Evolutionary conservation across 2,797 vertebrate species (phyloP).

Genomic region (Perodicticus potto): DNA sequence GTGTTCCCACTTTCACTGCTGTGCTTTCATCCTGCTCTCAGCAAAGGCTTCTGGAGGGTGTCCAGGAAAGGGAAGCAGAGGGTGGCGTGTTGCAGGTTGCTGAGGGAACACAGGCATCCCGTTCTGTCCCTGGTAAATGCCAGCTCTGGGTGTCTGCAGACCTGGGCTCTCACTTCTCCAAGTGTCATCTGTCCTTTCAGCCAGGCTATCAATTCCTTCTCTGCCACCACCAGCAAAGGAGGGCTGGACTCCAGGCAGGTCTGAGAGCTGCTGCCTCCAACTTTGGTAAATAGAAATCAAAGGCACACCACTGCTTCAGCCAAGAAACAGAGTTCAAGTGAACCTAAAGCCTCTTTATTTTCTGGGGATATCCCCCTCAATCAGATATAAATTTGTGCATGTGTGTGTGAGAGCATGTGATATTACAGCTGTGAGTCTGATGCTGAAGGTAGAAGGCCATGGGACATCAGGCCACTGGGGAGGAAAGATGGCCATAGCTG

Average conservation of each 20-base stretch:
- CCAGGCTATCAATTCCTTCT: background rate
- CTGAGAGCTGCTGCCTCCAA: background rate
- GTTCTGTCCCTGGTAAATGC: background rate
- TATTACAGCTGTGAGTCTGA: background rate
- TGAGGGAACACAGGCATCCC: background rate
- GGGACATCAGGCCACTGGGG: background rate
- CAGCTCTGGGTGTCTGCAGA: background rate
- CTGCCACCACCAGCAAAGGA: background rate
- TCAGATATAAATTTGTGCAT: background rate
- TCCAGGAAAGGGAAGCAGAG: background rate
- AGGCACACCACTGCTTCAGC: background rate
- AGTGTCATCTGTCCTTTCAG: background rate
- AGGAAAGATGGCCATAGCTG: background rate
- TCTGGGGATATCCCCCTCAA: background rate
- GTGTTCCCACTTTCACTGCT: background rate
- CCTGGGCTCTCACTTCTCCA: background rate
- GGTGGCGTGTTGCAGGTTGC: background rate
- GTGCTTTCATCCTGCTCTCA: background rate
- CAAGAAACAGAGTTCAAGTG: background rate
- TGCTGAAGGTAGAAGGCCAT: background rate
- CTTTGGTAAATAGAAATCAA: background rate
- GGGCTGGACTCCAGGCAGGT: background rate
- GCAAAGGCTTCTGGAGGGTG: fast-evolving
- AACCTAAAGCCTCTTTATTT: background rate
- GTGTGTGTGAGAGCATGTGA: background rate